Percentiles rank a stretch among this genome's conserved stretches.
phyloP scores from a whole-genome alignment of 2,113 vertebrate genomes.

The Planiliza haematocheilus region DNA sequence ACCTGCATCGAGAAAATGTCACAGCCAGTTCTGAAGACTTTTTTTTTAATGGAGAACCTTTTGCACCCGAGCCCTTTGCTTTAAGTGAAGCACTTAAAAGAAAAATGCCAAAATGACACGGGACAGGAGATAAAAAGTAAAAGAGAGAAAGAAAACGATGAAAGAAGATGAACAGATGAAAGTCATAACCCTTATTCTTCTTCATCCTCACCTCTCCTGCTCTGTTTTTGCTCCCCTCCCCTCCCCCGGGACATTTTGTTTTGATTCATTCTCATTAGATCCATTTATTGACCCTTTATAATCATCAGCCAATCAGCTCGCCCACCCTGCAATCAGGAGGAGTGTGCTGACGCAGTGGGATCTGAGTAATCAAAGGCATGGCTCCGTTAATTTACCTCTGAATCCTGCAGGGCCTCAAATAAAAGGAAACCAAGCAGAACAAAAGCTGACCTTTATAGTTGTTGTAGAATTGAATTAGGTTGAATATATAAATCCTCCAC shows the following conservation, averaged over 20 bases:
- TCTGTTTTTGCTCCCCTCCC: neutral
- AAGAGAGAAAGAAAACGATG: neutral
- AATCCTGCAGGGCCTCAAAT: constrained; percentile 35
- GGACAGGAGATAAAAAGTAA: neutral
- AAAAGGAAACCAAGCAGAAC: constrained; percentile 63
- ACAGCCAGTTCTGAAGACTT: constrained; percentile 18
- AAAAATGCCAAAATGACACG: constrained; percentile 7
- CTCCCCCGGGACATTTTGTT: neutral
- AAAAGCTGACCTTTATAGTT: constrained; percentile 53
- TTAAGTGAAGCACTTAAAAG: constrained; percentile 13
- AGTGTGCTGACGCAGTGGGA: constrained; percentile 57
- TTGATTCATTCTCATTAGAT: constrained; percentile 47
- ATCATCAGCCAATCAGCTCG: constrained; percentile 57
- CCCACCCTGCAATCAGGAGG: constrained; percentile 36
- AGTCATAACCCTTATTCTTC: neutral
- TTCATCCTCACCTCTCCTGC: neutral
- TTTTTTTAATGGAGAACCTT: constrained; percentile 9
- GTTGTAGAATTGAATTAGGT: constrained; percentile 55
- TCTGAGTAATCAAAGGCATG: constrained; percentile 34
- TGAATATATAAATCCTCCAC: constrained; percentile 48
- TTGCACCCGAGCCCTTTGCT: constrained; percentile 13
- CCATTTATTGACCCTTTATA: constrained; percentile 43
- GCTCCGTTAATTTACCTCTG: constrained; percentile 48
- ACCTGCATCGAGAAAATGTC: constrained; percentile 32
- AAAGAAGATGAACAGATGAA: constrained; percentile 4